Evolutionary conservation across 2,113 vertebrate species (phyloP).

Genomic region (Felis chaus): DNA sequence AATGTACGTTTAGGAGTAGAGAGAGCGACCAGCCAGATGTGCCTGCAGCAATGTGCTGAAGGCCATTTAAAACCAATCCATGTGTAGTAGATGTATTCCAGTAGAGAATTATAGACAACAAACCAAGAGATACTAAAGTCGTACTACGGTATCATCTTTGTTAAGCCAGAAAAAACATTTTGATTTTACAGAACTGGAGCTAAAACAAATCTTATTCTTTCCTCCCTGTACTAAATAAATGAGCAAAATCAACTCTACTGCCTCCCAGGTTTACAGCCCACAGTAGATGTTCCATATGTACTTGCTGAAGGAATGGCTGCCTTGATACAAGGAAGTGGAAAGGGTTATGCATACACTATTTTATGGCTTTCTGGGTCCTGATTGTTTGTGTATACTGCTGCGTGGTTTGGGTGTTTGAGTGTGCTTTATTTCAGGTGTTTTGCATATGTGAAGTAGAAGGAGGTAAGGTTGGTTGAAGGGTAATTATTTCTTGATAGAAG

Average conservation of each 20-base stretch:
- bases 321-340: background rate
- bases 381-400: conserved; percentile 1
- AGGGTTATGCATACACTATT: background rate
- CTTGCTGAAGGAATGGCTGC: background rate
- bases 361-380: background rate
- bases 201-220: conserved; percentile 64
- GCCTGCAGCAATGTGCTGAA: conserved; percentile 47
- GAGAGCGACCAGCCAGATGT: conserved; percentile 38
- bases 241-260: conserved; percentile 25
- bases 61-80: conserved; percentile 58
- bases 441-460: conserved; percentile 40
- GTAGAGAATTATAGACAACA: conserved; percentile 39
- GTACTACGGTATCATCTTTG: conserved; percentile 41
- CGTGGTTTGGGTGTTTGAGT: conserved; percentile 9
- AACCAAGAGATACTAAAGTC: conserved; percentile 46
- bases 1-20: conserved; percentile 46
- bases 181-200: conserved; percentile 59
- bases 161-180: conserved; percentile 64
- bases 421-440: conserved; percentile 54
- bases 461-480: conserved; percentile 68
- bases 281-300: background rate
- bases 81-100: conserved; percentile 5
- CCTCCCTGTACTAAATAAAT: conserved; percentile 33
- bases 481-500: conserved; percentile 73
- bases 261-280: background rate